phyloP scores from a whole-genome alignment of 2,113 vertebrate species.

The Campylorhamphus procurvoides region DNA sequence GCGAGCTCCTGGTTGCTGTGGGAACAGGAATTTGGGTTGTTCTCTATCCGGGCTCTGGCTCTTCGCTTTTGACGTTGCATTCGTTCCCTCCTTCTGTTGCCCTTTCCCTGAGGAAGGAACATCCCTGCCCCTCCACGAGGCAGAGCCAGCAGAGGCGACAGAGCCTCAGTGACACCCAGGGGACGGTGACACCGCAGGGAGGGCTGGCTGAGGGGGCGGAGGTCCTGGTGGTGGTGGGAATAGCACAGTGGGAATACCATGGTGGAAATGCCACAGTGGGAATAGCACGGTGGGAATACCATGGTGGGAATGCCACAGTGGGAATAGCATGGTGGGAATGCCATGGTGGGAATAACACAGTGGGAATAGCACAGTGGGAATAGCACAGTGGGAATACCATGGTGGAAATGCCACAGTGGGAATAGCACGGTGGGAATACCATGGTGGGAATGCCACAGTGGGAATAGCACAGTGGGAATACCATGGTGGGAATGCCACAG shows the following conservation, averaged over 20 bases:
- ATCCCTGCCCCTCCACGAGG: not conserved
- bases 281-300: not conserved
- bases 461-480: no score
- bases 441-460: no score
- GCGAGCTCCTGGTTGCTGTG: not conserved
- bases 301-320: no score
- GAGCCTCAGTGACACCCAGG: not conserved
- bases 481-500: no score
- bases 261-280: not conserved
- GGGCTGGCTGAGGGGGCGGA: not conserved
- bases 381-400: no score
- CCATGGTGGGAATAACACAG: no score
- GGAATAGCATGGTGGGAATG: no score
- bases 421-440: no score
- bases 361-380: not conserved
- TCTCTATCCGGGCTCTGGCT: not conserved
- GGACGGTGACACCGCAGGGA: not conserved
- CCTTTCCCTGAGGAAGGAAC: not conserved
- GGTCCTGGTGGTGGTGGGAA: not conserved
- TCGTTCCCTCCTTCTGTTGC: not conserved
- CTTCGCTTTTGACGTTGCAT: not conserved
- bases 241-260: rapidly evolving
- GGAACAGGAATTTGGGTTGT: not conserved
- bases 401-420: no score
- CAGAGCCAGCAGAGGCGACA: not conserved